Evolutionary conservation across 2,113 vertebrate species (phyloP).

Genomic region (Acanthisitta chloris): DNA sequence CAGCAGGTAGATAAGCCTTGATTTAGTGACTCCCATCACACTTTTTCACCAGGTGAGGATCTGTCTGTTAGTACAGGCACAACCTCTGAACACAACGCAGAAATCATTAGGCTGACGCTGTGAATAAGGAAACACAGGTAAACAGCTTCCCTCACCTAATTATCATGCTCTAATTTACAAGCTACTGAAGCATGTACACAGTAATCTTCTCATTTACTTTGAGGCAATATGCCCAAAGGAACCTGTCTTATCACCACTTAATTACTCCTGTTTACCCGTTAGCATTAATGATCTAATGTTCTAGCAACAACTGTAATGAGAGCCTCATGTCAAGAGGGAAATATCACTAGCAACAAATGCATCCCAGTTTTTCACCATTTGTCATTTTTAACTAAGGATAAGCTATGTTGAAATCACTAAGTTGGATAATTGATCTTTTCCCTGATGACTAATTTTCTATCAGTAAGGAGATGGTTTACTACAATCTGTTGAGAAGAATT

Average conservation of each 20-base stretch:
- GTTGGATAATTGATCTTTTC: constrained; percentile 22
- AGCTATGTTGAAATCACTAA: not conserved
- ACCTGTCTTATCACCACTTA: constrained; percentile 52
- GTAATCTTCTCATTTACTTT: constrained; percentile 35
- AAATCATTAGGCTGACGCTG: not conserved
- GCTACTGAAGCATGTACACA: constrained; percentile 6
- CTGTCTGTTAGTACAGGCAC: not conserved
- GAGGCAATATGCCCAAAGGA: constrained; percentile 52
- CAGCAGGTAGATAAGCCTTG: not conserved
- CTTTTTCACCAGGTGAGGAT: not conserved
- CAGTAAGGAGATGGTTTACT: not conserved
- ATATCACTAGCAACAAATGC: constrained; percentile 9
- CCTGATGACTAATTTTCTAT: constrained; percentile 17
- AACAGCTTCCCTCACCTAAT: constrained; percentile 36
- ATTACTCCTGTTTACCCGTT: constrained; percentile 53
- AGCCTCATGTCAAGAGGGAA: not conserved
- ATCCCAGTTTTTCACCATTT: not conserved
- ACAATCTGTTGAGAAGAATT: not conserved
- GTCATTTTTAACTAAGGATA: constrained; percentile 33
- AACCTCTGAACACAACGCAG: not conserved
- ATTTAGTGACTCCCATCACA: not conserved
- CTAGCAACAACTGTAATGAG: constrained; percentile 10
- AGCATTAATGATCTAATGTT: constrained; percentile 48
- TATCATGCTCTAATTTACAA: constrained; percentile 45
- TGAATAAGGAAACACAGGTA: not conserved